Conservation (phyloP, 2,888 invertebrate species). For the Agrilus mali region DNA sequence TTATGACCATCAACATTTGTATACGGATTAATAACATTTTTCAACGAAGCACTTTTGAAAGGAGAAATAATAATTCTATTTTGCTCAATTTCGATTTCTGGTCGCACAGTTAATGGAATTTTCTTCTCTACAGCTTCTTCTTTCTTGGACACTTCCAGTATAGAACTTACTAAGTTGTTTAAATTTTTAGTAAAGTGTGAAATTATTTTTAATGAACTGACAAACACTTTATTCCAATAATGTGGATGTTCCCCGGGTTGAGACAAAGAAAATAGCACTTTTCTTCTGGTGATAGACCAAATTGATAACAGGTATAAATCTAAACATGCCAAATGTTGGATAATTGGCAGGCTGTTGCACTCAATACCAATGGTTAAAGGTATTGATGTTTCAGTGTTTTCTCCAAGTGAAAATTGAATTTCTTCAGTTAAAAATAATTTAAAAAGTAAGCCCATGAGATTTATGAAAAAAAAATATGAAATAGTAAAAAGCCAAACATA, state of each 20-base stretch:
- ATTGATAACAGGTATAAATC: conserved; percentile 58
- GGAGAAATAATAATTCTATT: too few relatives aligned
- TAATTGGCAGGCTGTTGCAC: conserved; percentile 48
- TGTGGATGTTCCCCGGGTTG: conserved; percentile 80
- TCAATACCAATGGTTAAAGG: conserved; percentile 50
- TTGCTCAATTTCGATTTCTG: background rate
- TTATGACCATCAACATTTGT: background rate
- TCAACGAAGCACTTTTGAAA: too few relatives aligned
- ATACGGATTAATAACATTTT: too few relatives aligned
- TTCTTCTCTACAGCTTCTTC: conserved; percentile 4
- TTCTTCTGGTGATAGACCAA: conserved; percentile 46
- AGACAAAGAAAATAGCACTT: conserved; percentile 57
- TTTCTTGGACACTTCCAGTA: conserved; percentile 10
- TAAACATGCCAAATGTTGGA: conserved; percentile 63
- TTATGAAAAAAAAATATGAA: conserved; percentile 56
- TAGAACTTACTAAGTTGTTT: conserved; percentile 27
- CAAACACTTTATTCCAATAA: conserved; percentile 66
- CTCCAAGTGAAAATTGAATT: conserved; percentile 49
- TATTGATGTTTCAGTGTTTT: conserved; percentile 30
- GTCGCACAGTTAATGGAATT: background rate
- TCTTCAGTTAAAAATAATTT: conserved; percentile 59
- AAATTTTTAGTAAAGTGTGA: conserved; percentile 53
- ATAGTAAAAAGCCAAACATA: conserved; percentile 58
- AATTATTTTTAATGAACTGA: conserved; percentile 49
- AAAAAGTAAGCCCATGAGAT: conserved; percentile 57